Evolutionary conservation across 2,888 invertebrate genomes (phyloP).

Genomic region (Scelioninae gen. 2): DNA sequence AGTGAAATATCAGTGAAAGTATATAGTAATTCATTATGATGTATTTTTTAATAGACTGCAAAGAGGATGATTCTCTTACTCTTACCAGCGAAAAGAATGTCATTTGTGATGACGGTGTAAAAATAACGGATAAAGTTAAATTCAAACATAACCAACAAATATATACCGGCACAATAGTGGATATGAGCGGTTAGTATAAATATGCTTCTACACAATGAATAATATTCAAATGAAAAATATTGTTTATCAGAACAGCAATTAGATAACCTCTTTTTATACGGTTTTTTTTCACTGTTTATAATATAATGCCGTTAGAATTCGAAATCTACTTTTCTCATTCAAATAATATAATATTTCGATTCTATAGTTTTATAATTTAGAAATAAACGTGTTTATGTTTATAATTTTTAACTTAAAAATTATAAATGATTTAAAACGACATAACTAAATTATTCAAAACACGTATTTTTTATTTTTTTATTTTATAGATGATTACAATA

Average conservation of each 20-base stretch:
- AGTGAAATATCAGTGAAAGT: background rate
- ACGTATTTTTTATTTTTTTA: background rate
- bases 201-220: too few species aligned
- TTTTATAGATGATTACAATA: conserved; percentile 6
- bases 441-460: background rate
- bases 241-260: too few species aligned
- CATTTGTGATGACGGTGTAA: conserved; percentile 19
- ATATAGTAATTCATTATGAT: conserved; percentile 1
- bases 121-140: conserved; percentile 15
- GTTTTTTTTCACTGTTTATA: too few species aligned
- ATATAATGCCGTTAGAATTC: too few species aligned
- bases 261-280: too few species aligned
- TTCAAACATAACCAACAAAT: conserved; percentile 18
- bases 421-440: background rate
- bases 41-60: conserved; percentile 21
- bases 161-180: conserved; percentile 7
- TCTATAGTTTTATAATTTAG: too few species aligned
- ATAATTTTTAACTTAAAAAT: too few species aligned
- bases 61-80: conserved; percentile 15
- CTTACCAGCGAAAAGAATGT: conserved; percentile 8
- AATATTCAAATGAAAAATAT: too few species aligned
- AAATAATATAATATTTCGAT: too few species aligned
- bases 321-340: too few species aligned
- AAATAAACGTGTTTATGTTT: too few species aligned
- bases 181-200: conserved; percentile 21